Evolutionary conservation across 2,888 invertebrate genomes (phyloP), one percentile per base, ranked within the genome.

Genomic region (Volucella bombylans): DNA sequence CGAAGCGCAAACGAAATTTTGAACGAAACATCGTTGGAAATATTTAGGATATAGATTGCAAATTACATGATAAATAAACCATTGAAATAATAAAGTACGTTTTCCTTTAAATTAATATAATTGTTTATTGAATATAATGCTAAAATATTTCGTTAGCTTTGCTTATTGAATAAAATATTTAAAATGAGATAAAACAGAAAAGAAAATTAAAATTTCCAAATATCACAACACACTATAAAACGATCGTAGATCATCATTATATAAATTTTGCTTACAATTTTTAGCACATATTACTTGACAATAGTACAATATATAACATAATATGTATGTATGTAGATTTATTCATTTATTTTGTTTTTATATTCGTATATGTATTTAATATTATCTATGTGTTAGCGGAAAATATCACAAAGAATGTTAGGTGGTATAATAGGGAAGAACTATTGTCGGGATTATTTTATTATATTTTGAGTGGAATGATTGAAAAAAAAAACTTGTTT

Each of bases 351-450:
- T 4, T 11, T 31, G 18, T 15, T 12, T 12, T 52, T 8, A 18
- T 50, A 45, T 68, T 54, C n/a, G 23, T 55, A 38, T 43, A 43
- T 14, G 18, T 68, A 55, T 45, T 68, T n/a, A 62, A 47, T 65
- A 52, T 8, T 55, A 18, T 23, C 10, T 49, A 43, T 50, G 38
- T 50, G 49, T 74, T 57, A 74, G 54, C 59, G 38, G 68, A 78
- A 81, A 72, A 82, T 83, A 83, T 83, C 83, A 83, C 83, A 83
- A 83, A 54, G 45, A 61, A 83, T 79, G 74, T 79, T 31, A 79
- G 83, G 83, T 83, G 79, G 79, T 83, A n/a, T n/a, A 69, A 71
- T 1, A 61, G 79, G 69, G 43, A 69, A 18, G 23, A 72, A 31
- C 54, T 68, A 68, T 78, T 69, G 68, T 78, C 59, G 47, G 68